These are phyloP conservation scores for Conomelus anceps DNA, from an alignment of 2,888 invertebrate genomes.

Conservation along the genomic window DNA sequence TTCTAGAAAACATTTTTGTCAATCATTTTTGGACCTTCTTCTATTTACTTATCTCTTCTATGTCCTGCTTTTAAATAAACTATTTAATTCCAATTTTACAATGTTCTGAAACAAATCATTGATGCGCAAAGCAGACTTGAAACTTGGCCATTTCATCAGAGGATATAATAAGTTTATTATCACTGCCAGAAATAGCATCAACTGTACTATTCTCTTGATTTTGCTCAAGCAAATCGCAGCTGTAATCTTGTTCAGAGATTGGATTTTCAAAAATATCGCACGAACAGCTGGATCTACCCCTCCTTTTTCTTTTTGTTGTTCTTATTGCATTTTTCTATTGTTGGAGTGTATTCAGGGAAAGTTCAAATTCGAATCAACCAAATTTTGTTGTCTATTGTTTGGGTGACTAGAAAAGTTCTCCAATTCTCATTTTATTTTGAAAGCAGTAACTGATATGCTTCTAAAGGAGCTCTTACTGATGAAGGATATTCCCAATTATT, in stretches of 20 bases:
- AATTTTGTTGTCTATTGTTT: neutral
- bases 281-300: neutral
- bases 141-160: neutral
- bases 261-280: neutral
- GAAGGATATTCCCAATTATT: no score
- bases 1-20: neutral
- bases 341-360: neutral
- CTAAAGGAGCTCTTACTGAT: no score
- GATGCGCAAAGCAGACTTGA: neutral
- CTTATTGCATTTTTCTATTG: neutral
- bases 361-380: neutral
- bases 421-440: no score
- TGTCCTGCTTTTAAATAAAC: neutral
- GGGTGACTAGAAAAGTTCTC: neutral
- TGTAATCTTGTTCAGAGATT: neutral
- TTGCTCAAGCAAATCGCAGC: neutral
- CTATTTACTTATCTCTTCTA: no score
- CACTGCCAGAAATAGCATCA: neutral
- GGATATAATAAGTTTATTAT: neutral
- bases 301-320: neutral
- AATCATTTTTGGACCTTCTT: no score
- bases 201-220: neutral
- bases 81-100: neutral
- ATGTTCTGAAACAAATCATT: neutral
- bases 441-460: no score